Base-by-base conservation (phyloP, 2,113 vertebrate genomes). In the Verasper variegatus region DNA sequence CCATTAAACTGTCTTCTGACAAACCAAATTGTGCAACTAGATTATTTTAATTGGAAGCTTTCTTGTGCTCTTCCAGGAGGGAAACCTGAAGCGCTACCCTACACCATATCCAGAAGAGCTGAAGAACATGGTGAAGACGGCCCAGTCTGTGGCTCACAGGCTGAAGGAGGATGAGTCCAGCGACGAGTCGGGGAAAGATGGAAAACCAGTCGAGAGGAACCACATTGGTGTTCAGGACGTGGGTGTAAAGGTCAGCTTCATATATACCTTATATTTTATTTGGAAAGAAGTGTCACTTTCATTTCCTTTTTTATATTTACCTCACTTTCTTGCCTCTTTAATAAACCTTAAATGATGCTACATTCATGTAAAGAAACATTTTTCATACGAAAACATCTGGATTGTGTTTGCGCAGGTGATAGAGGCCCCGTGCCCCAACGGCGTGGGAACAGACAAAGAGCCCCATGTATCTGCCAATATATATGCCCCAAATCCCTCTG, bases 121-220 rank as follows among this genome's bases (percentile, higher is more conserved):
- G 91, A 99, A 99, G 92, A 99, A 97, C 94, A 99, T 99, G 97
- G 98, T 99, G 67, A 99, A 98, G 93, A 99, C 98, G 0, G 98
- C 98, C 54, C 98, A 99, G 91, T 99, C 96, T 3, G 97, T 99
- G 86, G 97, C 98, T 55, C 97, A 98, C 69, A 94, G 97, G 82
- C 94, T 99, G 59, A 98, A 96, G 92, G 97, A 99, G 89, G 98
- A 99, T 74, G 98, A 97, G 78, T 95, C 95, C 0, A 78, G 88
- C 20, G 97, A 98, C 18, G 96, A 96, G 82, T 84, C 84, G 6
- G 91, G 93, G 21, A 95, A 89, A 88, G 97, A n/a, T n/a, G n/a
- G n/a, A n/a, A n/a, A n/a, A n/a, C n/a, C n/a, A n/a, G n/a, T n/a
- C n/a, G n/a, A 97, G 89, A 92, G 91, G 74, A 95, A 96, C 88